Conservation (phyloP, 2,888 invertebrate genomes). For the Clanis bilineata region DNA sequence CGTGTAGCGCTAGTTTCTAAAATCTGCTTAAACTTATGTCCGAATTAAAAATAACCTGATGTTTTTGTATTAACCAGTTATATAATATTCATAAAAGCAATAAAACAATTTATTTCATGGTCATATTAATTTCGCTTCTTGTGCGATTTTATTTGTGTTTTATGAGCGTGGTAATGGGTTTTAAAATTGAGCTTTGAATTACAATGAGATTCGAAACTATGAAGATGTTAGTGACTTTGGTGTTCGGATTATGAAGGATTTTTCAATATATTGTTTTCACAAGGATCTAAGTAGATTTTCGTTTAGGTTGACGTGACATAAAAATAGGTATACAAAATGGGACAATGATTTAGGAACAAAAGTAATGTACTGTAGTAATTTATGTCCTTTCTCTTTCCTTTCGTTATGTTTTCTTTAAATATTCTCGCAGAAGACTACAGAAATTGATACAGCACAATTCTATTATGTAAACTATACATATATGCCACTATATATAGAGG, state of each 20-base stretch:
- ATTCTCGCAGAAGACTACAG: no score
- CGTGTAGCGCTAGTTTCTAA: background rate
- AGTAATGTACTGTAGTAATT: no score
- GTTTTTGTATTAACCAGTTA: constrained; percentile 10
- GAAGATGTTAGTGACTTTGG: no score
- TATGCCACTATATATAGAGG: no score
- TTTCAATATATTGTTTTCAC: background rate
- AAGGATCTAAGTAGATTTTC: background rate
- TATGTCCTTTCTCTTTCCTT: no score
- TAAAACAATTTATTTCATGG: constrained; percentile 19
- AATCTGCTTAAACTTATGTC: background rate
- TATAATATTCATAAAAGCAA: constrained; percentile 10
- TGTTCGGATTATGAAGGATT: background rate
- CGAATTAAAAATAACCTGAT: background rate
- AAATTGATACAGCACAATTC: no score
- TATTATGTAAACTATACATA: no score
- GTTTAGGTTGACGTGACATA: no score
- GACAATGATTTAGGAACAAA: no score
- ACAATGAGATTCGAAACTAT: constrained; percentile 3
- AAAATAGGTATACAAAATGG: no score
- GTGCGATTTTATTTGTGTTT: constrained; percentile 14
- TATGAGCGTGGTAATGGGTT: constrained; percentile 10
- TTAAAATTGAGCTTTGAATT: constrained; percentile 7
- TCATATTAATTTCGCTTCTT: constrained; percentile 10
- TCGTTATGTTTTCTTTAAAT: no score